Base-by-base conservation (phyloP, 2,797 vertebrate genomes). In the Allobates femoralis region DNA sequence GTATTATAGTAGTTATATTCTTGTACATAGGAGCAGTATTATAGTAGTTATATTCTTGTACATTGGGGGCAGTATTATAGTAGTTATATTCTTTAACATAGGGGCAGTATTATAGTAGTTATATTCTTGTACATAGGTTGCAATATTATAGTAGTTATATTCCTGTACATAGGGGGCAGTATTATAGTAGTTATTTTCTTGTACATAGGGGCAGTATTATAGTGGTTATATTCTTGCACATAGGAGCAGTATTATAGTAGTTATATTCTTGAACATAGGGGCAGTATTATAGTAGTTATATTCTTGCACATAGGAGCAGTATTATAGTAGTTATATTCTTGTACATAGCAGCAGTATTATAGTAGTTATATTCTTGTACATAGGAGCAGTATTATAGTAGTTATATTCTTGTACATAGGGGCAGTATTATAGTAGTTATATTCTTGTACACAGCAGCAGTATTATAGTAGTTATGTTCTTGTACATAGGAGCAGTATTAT, bases 41-140 rank as follows among this genome's bases (percentile, higher is more conserved):
- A 64, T 64, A 64, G 60, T 28, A 64, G 60, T 64, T 64, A 64
- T 64, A 64, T 64, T 64, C 60, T 64, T n/a, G n/a, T n/a, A n/a
- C n/a, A n/a, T n/a, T n/a, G n/a, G n/a, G n/a, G n/a, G n/a, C n/a
- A n/a, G n/a, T 64, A 64, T 28, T 58, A 58, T 58, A n/a, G 58
- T 60, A 60, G 21, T n/a, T 58, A 58, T 58, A 58, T 58, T 62
- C n/a, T 62, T 16, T 10, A 26, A 11, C 16, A 19, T 19, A n/a
- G 58, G 60, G 3, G 26, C 60, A 64, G 60, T 64, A 64, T 30
- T 64, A 62, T 62, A 60, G 58, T 28, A 62, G 58, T 62, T 62
- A 26, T 28, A 64, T 64, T 64, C 60, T 28, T 64, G 60, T 64
- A 30, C 26, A 28, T 28, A 4, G 60, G 60, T 11, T n/a, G 56